Evolutionary conservation across 1,140 invertebrate genomes (phyloP).

Genomic region (Halesus radiatus): DNA sequence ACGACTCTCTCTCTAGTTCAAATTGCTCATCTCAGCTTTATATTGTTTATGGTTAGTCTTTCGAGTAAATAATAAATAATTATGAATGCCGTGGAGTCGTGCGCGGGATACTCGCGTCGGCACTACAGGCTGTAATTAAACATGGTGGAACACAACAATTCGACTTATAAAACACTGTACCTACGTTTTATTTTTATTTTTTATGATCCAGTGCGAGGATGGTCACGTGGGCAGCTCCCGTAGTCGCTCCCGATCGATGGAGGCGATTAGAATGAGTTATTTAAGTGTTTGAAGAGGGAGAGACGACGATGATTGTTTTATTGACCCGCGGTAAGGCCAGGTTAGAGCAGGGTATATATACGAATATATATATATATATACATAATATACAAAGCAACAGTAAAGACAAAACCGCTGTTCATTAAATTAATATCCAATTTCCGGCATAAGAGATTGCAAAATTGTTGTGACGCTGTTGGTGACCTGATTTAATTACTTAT

Average conservation of each 20-base stretch:
- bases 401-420: too few relatives aligned
- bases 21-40: conserved; percentile 1
- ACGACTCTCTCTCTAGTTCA: neutral
- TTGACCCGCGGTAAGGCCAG: conserved; percentile 1
- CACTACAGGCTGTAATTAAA: conserved; percentile 51
- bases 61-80: conserved; percentile 3
- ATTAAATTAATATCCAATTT: too few relatives aligned
- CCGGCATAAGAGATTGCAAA: too few relatives aligned
- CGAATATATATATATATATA: too few relatives aligned
- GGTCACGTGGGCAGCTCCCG: conserved; percentile 17
- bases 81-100: conserved; percentile 45
- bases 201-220: neutral
- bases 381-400: too few relatives aligned
- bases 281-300: neutral
- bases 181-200: neutral
- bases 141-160: conserved; percentile 42
- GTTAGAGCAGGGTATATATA: too few relatives aligned
- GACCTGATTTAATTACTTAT: too few relatives aligned
- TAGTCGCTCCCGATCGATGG: conserved; percentile 23
- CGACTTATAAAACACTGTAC: conserved; percentile 24
- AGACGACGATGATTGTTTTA: conserved; percentile 17
- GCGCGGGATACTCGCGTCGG: conserved; percentile 44
- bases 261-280: conserved; percentile 36
- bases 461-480: too few relatives aligned
- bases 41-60: too few relatives aligned